Conservation (phyloP, 2,797 vertebrate species). For the Apogon talboti region DNA sequence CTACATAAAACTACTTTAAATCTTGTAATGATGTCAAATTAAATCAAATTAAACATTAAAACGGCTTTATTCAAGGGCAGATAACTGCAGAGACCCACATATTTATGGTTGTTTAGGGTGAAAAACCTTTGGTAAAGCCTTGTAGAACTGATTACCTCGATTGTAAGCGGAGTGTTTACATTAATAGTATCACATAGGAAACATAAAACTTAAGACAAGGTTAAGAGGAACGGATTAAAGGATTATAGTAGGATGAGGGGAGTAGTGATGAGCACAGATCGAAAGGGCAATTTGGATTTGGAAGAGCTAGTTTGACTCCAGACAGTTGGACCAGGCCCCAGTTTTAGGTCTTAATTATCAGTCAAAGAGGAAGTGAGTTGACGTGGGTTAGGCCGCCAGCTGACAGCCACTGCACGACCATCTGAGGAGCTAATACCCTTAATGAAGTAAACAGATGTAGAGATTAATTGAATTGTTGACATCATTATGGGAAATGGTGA, state of each 20-base stretch:
- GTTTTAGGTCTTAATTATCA: conserved; percentile 20
- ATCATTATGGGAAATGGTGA: conserved; percentile 24
- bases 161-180: conserved; percentile 13
- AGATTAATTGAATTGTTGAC: conserved; percentile 42
- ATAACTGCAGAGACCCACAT: neutral
- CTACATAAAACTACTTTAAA: no score
- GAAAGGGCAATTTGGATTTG: neutral
- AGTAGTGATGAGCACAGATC: conserved; percentile 5
- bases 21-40: no score
- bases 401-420: conserved; percentile 23
- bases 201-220: conserved; percentile 1
- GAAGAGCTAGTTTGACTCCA: conserved; percentile 27
- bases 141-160: conserved; percentile 1
- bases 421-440: conserved; percentile 36
- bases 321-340: conserved; percentile 10
- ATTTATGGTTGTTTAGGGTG: neutral
- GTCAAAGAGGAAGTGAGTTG: conserved; percentile 20
- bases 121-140: conserved; percentile 9
- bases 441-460: conserved; percentile 58
- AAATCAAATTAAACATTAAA: no score
- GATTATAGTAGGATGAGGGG: conserved; percentile 4
- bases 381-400: conserved; percentile 18
- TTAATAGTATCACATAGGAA: conserved; percentile 22
- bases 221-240: conserved; percentile 5
- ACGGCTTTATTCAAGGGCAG: neutral